Evolutionary conservation across 1,140 invertebrate genomes (phyloP).

Genomic region (Globodera rostochiensis): DNA sequence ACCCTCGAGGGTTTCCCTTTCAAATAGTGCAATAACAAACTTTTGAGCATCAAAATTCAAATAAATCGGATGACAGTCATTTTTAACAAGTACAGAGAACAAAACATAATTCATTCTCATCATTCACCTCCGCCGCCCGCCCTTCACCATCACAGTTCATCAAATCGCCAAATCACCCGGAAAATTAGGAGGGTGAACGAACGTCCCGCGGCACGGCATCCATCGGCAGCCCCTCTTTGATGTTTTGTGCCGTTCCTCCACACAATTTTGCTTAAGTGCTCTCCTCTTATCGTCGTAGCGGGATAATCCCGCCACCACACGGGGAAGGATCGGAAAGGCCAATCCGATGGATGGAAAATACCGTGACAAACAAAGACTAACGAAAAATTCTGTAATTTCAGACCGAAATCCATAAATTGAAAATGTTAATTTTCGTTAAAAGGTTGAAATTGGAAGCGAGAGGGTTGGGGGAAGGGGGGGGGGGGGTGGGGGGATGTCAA

Average conservation of each 20-base stretch:
- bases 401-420: not conserved
- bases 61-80: not conserved
- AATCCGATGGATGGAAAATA: not conserved
- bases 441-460: not conserved
- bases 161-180: not conserved
- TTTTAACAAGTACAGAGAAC: not conserved
- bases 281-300: not conserved
- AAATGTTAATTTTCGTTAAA: not conserved
- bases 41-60: not conserved
- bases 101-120: not conserved
- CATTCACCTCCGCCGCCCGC: not conserved
- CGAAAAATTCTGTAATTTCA: not conserved
- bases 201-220: not conserved
- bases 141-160: not conserved
- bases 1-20: not conserved
- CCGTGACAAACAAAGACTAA: not conserved
- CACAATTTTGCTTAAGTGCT: constrained; percentile 1
- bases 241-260: constrained; percentile 4
- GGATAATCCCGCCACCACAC: not conserved
- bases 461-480: not conserved
- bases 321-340: not conserved
- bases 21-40: not conserved
- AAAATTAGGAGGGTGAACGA: not conserved
- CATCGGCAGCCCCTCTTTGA: not conserved
- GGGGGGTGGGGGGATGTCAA: not conserved